Conservation (phyloP, 2,797 vertebrate species). For the Pogoniulus pusillus region DNA sequence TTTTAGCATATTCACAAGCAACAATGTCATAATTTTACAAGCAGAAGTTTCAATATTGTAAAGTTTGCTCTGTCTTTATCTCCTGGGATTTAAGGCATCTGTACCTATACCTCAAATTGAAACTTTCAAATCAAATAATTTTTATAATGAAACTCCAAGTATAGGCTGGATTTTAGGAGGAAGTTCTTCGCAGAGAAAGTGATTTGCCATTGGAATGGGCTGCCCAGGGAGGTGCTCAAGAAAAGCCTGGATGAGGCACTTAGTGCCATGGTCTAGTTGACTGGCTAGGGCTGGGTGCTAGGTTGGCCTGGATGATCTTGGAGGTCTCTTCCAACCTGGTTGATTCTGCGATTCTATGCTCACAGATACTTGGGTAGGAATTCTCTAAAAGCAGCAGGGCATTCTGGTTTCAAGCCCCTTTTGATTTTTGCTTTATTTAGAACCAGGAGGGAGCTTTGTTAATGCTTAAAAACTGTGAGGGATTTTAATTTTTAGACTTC, state of each 20-base stretch:
- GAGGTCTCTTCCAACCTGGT: too few relatives aligned
- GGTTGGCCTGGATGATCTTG: too few relatives aligned
- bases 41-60: conserved; percentile 54
- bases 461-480: not conserved
- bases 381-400: not conserved
- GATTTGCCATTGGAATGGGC: too few relatives aligned
- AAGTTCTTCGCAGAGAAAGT: too few relatives aligned
- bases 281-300: too few relatives aligned
- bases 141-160: conserved; percentile 2
- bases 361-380: not conserved
- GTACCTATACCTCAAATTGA: not conserved
- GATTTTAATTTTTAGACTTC: not conserved
- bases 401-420: not conserved
- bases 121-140: not conserved
- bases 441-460: not conserved
- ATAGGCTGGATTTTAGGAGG: too few relatives aligned
- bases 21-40: conserved; percentile 39
- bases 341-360: too few relatives aligned
- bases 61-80: not conserved
- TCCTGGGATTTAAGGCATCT: conserved; percentile 32
- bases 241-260: too few relatives aligned
- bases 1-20: conserved; percentile 69
- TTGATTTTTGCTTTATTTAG: not conserved
- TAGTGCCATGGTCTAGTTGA: too few relatives aligned
- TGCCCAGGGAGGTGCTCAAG: too few relatives aligned